phyloP scores from a whole-genome alignment of 2,888 invertebrate genomes.

The Cecidostiba fungosa region DNA sequence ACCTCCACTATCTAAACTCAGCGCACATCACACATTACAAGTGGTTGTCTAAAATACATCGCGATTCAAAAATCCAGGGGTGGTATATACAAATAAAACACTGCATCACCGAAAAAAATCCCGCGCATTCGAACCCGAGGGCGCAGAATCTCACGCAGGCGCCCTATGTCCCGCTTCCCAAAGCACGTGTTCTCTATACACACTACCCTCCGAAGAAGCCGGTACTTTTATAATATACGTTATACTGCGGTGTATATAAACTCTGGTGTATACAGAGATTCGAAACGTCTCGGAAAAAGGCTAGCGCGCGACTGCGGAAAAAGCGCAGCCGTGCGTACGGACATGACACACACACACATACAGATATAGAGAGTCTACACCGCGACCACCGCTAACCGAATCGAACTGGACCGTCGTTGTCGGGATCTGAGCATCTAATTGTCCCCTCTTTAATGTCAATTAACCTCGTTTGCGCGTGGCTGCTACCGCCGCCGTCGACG shows the following conservation, averaged over 20 bases:
- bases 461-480: constrained; percentile 71
- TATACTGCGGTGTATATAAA: too few species aligned
- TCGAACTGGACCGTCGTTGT: constrained; percentile 68
- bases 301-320: background rate
- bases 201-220: too few species aligned
- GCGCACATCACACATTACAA: too few species aligned
- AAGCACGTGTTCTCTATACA: background rate
- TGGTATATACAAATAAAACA: too few species aligned
- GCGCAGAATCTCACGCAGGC: constrained; percentile 42
- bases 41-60: too few species aligned
- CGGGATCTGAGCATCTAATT: constrained; percentile 67
- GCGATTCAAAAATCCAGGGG: background rate
- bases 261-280: background rate
- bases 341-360: background rate
- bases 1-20: too few species aligned
- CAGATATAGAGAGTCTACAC: background rate
- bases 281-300: constrained; percentile 6
- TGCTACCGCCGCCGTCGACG: constrained; percentile 51
- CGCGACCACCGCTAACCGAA: constrained; percentile 62
- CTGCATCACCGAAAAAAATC: background rate
- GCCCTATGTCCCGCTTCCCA: background rate
- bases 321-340: background rate
- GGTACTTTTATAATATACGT: too few species aligned
- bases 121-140: background rate
- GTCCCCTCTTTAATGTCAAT: constrained; percentile 72